Evolutionary conservation across 2,888 invertebrate genomes (phyloP), one percentile per base, ranked within the genome.

Genomic region (Mycogona germanica): DNA sequence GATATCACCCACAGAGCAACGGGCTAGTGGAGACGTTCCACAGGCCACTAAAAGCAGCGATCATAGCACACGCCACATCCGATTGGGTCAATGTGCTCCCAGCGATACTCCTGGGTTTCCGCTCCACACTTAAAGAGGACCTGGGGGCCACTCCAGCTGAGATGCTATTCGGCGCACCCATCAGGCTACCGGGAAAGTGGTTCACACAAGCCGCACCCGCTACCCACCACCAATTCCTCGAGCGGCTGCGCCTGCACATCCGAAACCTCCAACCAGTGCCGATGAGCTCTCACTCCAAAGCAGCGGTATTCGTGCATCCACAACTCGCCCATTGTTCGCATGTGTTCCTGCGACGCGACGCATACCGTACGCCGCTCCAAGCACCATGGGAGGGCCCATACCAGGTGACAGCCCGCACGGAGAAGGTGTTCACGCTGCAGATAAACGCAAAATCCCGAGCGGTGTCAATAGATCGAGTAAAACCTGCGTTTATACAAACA

Each of bases 1-100:
- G 61, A 5, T 60, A 58, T 44, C 59, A 62, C 37, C 60, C 64
- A 4, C 57, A 56, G 6, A 53, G 61, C 4, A 64, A 66, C 37
- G 62, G 64, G 2, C 46, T 64, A 50, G 57, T 65, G 0, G 62
- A 65, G 41, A 37, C 60, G 7, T 60, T 61, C 53, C 64, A 65
- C 42, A 57, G 63, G 2, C 54, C 55, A 7, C 53, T 64, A 0
- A 66, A 64, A 51, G 45, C 59, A 1, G 56, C 64, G 1, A 52
- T 64, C 2, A 61, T 55, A 58, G 29, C 30, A 29, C 47, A 46
- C 25, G 53, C 17, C 9, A 14, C 7, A 2, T 7, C 9, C 19
- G n/a, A n/a, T 4, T 48, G 48, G 48, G n/a, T 23, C 21, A 3
- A 5, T 2, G 32, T 25, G 2, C 35, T 48, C 2, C 35, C 48